These are phyloP conservation scores for Pyrochroa serraticornis DNA, from an alignment of 2,888 invertebrate species.

Conservation along the genomic window DNA sequence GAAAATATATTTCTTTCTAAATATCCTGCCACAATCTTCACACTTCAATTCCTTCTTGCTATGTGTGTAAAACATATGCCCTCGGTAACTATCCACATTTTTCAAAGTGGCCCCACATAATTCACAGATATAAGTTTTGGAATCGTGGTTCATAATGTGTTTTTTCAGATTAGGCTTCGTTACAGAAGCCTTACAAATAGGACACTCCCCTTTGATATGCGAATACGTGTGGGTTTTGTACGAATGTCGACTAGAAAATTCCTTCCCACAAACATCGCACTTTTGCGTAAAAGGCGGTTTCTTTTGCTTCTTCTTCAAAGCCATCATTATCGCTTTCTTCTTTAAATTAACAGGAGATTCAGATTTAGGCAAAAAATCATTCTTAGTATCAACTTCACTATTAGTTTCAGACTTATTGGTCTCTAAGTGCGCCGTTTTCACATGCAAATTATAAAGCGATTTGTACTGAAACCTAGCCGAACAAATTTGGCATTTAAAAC, in stretches of 20 bases:
- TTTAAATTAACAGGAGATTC: background rate
- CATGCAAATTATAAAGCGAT: constrained; percentile 12
- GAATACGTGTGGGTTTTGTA: constrained; percentile 32
- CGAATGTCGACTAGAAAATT: background rate
- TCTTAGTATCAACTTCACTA: background rate
- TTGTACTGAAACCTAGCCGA: constrained; percentile 8
- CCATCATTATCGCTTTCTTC: background rate
- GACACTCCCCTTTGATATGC: constrained; percentile 46
- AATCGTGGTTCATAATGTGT: constrained; percentile 44
- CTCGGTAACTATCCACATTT: constrained; percentile 1
- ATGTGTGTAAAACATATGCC: constrained; percentile 12
- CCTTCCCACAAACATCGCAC: background rate
- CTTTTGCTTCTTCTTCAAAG: background rate
- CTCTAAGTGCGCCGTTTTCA: background rate
- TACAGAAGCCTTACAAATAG: constrained; percentile 43
- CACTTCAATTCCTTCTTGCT: constrained; percentile 56
- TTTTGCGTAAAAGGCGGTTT: constrained; percentile 17
- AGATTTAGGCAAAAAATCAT: background rate
- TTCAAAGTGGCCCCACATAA: constrained; percentile 43
- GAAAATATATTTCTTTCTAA: constrained; percentile 57
- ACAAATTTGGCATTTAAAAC: constrained; percentile 8
- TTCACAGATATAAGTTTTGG: constrained; percentile 44
- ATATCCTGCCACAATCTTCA: constrained; percentile 43
- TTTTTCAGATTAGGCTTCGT: constrained; percentile 43
- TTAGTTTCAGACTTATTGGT: background rate